Percentiles rank a stretch among this genome's conserved stretches.
Evolutionary conservation across 2,113 vertebrate genomes (phyloP).

Genomic region (Poeciliopsis retropinna): DNA sequence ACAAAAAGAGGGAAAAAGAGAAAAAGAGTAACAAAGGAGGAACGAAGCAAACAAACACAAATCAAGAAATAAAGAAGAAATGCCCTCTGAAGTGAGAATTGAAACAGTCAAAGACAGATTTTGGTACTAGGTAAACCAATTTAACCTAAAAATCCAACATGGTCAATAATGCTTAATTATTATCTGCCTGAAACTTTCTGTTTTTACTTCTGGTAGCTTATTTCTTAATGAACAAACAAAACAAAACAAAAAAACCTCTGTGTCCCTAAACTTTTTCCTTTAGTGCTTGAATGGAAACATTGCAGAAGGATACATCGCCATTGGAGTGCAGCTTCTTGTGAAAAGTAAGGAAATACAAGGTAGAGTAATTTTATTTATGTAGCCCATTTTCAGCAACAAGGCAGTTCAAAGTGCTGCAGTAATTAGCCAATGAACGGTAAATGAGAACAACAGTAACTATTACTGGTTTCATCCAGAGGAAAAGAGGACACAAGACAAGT

Average conservation of each 20-base stretch:
- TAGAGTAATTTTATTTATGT: too few species aligned
- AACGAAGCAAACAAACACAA: background rate
- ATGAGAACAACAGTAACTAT: background rate
- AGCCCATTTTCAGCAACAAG: too few species aligned
- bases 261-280: background rate
- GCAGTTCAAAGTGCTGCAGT: too few species aligned
- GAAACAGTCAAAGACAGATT: background rate
- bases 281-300: background rate
- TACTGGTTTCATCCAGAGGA: background rate
- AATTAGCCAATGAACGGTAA: background rate
- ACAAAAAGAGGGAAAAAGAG: background rate
- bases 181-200: too few species aligned
- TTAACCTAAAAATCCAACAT: background rate
- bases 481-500: background rate
- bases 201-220: background rate
- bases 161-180: too few species aligned
- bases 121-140: background rate
- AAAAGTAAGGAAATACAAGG: background rate
- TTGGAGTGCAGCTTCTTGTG: too few species aligned
- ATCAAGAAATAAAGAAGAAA: background rate
- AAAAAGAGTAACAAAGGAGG: background rate
- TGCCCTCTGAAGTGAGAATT: background rate
- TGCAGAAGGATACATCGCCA: background rate
- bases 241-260: background rate
- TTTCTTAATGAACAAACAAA: background rate